Evolutionary conservation across 2,797 vertebrate genomes (phyloP), one percentile per base, ranked within the genome.

Genomic region (Sphaeramia orbicularis): DNA sequence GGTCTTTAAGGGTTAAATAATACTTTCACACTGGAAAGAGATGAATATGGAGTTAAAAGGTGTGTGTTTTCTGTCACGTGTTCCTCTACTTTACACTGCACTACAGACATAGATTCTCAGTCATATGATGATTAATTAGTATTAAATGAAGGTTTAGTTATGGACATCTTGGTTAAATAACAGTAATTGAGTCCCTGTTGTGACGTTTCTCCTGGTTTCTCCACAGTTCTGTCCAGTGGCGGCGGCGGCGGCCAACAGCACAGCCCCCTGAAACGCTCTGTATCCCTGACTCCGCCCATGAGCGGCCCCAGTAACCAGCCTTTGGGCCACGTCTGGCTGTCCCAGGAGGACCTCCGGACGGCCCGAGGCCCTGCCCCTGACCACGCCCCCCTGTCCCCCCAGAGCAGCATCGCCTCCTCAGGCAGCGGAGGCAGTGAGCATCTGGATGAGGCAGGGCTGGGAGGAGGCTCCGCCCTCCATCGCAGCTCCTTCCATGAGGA

Each of bases 371-470:
- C 95, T n/a, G 95, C 96, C 75, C 96, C 95, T 9, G 97, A 99
- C 90, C 98, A 99, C 76, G 97, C 97, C 49, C 98, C 97, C 79
- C 96, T 99, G 76, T 99, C 98, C 62, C 97, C 98, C 83, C 98
- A 99, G 95, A 99, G 98, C 94, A 99, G 98, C 92, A 96, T 99
- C 86, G 97, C 98, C 63, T 99, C 98, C 83, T 99, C 98, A 10
- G 98, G 98, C 91, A 99, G 98, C 71, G 98, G 98, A 79, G 97
- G 98, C 91, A 99, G 97, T 81, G 98, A 99, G 93, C 96, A 97
- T 88, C 95, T 98, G 94, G 98, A 99, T 90, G 98, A 99, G 89
- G 95, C 93, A 85, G 95, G 85, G 41, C 82, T 93, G 45, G 90
- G 89, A 61, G 87, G 89, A 47, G 76, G 86, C 42, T 83, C 81